These are phyloP conservation scores for Phytoseiulus persimilis DNA, from an alignment of 2,888 invertebrate species.

Conservation along the genomic window DNA sequence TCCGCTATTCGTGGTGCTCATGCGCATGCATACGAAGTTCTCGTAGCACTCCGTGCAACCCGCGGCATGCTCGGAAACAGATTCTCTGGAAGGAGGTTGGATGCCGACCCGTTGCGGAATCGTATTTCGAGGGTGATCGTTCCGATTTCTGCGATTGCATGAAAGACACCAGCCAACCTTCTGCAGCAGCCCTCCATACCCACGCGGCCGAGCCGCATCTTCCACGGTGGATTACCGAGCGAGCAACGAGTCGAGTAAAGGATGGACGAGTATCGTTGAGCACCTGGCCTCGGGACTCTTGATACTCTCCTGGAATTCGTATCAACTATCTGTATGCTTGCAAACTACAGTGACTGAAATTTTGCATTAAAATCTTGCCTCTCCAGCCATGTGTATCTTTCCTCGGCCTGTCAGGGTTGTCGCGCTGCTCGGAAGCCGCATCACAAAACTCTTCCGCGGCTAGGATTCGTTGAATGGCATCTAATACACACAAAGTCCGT, in stretches of 20 bases:
- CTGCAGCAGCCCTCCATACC: background rate
- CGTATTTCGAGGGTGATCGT: background rate
- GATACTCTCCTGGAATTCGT: background rate
- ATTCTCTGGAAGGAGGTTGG: too few relatives aligned
- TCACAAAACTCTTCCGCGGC: too few relatives aligned
- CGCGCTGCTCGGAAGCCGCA: too few relatives aligned
- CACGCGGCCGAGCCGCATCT: background rate
- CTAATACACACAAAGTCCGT: too few relatives aligned
- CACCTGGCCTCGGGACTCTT: background rate
- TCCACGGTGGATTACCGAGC: background rate
- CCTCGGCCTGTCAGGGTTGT: too few relatives aligned
- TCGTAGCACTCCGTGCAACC: too few relatives aligned
- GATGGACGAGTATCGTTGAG: background rate
- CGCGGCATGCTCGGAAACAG: too few relatives aligned
- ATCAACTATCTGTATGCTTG: background rate
- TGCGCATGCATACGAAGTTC: too few relatives aligned
- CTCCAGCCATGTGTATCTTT: too few relatives aligned
- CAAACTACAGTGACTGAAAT: background rate
- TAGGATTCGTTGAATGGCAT: too few relatives aligned
- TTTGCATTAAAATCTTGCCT: too few relatives aligned
- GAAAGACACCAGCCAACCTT: background rate
- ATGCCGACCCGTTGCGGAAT: background rate
- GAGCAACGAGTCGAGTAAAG: background rate
- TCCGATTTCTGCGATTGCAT: background rate
- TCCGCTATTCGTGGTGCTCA: too few relatives aligned